Conservation (phyloP, 1,140 invertebrate species). For the Ostrea denselamellosa region DNA sequence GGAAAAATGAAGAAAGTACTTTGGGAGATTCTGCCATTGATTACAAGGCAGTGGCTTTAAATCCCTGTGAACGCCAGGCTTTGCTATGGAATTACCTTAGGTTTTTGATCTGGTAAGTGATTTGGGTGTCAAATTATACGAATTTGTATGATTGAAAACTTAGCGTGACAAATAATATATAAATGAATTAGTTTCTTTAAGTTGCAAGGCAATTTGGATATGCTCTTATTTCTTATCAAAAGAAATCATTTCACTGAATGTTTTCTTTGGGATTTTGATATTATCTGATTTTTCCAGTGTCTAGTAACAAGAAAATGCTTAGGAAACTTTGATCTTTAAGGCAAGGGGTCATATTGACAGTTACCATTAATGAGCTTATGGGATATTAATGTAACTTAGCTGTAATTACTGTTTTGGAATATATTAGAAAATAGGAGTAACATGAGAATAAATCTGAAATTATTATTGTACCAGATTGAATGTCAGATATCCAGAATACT, state of each 20-base stretch:
- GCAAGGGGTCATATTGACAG: too few relatives aligned
- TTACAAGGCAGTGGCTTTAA: conserved; percentile 7
- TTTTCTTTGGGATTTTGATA: background rate
- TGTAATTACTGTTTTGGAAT: too few relatives aligned
- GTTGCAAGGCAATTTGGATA: background rate
- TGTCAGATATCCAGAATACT: too few relatives aligned
- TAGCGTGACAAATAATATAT: background rate
- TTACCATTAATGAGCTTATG: too few relatives aligned
- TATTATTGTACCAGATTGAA: too few relatives aligned
- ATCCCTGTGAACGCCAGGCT: background rate
- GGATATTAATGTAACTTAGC: too few relatives aligned
- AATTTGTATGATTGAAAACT: background rate
- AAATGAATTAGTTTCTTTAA: conserved; percentile 3
- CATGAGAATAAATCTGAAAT: too few relatives aligned
- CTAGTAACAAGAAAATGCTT: background rate
- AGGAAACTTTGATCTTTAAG: background rate
- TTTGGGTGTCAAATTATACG: background rate
- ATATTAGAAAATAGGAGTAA: too few relatives aligned
- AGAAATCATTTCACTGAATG: conserved; percentile 23
- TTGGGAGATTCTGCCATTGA: background rate
- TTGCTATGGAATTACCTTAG: background rate
- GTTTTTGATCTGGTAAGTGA: background rate
- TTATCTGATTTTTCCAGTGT: background rate
- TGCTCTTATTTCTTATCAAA: background rate
- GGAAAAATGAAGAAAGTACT: background rate